Conservation (phyloP, 2,113 vertebrate species). For the Pangasianodon gigas region DNA sequence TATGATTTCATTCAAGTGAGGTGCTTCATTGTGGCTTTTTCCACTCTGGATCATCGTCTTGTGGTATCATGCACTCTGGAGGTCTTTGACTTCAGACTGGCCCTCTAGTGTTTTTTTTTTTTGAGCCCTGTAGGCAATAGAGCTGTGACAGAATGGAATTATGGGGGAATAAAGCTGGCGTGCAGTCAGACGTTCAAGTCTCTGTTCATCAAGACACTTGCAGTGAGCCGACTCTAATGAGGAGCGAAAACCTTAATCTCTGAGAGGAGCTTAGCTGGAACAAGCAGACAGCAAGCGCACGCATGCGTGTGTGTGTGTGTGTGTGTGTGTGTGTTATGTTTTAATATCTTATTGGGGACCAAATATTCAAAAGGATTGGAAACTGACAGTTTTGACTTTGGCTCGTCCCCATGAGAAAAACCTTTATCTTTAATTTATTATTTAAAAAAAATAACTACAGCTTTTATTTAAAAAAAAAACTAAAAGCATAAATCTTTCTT, state of each 20-base stretch:
- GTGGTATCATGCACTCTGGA: conserved; percentile 12
- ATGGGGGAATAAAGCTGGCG: conserved; percentile 43
- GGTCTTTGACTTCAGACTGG: conserved; percentile 15
- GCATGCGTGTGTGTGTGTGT: not conserved
- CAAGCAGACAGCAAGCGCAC: not conserved
- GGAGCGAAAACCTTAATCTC: conserved; percentile 33
- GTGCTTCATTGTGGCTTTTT: not conserved
- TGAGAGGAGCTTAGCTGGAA: conserved; percentile 33
- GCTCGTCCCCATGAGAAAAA: not conserved
- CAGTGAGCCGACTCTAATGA: conserved; percentile 46
- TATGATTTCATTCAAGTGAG: not conserved
- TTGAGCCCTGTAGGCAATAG: conserved; percentile 13
- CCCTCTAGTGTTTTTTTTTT: conserved; percentile 9
- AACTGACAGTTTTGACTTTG: not conserved
- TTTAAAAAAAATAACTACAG: not conserved
- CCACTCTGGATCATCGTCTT: not conserved
- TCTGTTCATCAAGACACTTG: conserved; percentile 41
- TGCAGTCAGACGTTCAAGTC: conserved; percentile 14
- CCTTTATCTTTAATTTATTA: not conserved
- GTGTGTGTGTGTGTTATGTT: not conserved
- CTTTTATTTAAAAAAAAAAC: no score
- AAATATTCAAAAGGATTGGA: not conserved
- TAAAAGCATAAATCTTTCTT: not conserved
- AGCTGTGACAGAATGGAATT: conserved; percentile 33
- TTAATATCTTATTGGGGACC: not conserved